A percentile compares a stretch with the other conserved stretches of the same genome.
Evolutionary conservation across 2,113 vertebrate species (phyloP).

Genomic region (Poecile atricapillus): DNA sequence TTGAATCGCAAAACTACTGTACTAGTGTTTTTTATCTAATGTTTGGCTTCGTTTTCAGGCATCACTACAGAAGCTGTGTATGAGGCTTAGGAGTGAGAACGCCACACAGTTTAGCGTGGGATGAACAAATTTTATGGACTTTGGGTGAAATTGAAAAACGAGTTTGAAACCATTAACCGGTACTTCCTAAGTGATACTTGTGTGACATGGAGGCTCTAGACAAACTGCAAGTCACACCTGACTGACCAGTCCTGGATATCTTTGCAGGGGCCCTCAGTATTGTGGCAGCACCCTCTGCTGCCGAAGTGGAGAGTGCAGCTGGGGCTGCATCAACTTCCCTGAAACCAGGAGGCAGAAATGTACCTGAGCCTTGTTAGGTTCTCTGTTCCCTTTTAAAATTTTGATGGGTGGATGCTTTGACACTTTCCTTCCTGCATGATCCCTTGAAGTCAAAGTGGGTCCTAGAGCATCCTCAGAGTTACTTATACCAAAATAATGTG

Average conservation of each 20-base stretch:
- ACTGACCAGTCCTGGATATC: neutral
- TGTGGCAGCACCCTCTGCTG: slow-evolving; percentile 58
- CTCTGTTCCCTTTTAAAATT: neutral
- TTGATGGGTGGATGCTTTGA: neutral
- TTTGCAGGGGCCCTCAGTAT: neutral
- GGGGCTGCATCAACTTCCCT: neutral
- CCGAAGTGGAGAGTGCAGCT: neutral
- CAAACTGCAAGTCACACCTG: neutral
- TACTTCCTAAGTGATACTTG: neutral
- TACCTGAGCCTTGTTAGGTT: neutral
- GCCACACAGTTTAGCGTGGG: neutral
- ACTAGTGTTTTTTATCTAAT: neutral
- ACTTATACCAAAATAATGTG: neutral
- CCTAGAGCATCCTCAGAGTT: neutral
- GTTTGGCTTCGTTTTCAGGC: neutral
- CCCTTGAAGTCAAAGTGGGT: neutral
- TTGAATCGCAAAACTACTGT: neutral
- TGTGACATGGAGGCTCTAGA: neutral
- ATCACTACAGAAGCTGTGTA: neutral
- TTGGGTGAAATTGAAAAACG: neutral
- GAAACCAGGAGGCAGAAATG: neutral
- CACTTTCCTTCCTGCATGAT: neutral
- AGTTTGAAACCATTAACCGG: neutral
- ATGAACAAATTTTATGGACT: neutral
- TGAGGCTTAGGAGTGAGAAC: neutral